Conservation (phyloP, 2,888 invertebrate species). For the Oxystoma pomonae region DNA sequence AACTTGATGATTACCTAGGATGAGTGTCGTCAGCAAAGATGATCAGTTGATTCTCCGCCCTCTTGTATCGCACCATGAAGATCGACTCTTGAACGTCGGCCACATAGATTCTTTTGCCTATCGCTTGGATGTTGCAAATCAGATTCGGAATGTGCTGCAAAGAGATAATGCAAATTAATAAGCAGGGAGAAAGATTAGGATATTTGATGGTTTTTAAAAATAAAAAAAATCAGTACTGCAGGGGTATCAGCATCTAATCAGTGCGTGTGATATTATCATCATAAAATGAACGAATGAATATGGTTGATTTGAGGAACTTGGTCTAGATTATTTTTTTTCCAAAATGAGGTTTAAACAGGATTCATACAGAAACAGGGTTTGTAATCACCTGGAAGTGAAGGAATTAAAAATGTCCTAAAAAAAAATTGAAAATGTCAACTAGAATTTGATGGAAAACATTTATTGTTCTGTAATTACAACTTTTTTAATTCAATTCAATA, state of each 20-base stretch:
- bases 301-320: too few species aligned
- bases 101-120: slow-evolving; percentile 92
- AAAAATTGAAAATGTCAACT: too few species aligned
- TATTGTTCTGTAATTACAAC: too few species aligned
- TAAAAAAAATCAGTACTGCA: slow-evolving; percentile 40
- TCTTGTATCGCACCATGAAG: slow-evolving; percentile 91
- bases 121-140: slow-evolving; percentile 88
- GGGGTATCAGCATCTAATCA: slow-evolving; percentile 37
- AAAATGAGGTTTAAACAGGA: too few species aligned
- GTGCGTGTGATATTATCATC: slow-evolving; percentile 35
- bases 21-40: slow-evolving; percentile 98
- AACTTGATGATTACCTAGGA: slow-evolving; percentile 52
- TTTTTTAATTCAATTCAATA: too few species aligned
- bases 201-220: not conserved
- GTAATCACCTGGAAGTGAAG: too few species aligned
- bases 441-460: too few species aligned
- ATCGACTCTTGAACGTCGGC: slow-evolving; percentile 97
- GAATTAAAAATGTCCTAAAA: too few species aligned
- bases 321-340: too few species aligned
- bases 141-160: slow-evolving; percentile 89
- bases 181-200: not conserved
- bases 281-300: too few species aligned
- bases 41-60: slow-evolving; percentile 94
- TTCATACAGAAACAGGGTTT: too few species aligned
- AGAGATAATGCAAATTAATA: too few species aligned